These are phyloP conservation scores for Metallyticus violacea DNA, from an alignment of 2,888 invertebrate genomes.

Conservation along the genomic window DNA sequence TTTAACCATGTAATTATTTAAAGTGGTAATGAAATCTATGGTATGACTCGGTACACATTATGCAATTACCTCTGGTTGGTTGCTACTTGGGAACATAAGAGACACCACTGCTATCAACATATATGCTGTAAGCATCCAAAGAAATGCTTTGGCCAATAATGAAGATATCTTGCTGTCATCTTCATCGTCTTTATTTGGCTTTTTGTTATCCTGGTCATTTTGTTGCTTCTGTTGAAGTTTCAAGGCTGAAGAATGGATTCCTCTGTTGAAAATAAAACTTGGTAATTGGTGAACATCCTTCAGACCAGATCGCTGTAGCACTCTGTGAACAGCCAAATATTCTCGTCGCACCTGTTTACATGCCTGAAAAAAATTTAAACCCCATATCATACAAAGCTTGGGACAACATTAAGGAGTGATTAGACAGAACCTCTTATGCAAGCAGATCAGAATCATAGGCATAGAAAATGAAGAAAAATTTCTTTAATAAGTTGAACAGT, in stretches of 20 bases:
- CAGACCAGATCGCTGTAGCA: constrained; percentile 34
- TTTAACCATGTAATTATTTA: too few species aligned
- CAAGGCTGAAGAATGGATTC: constrained; percentile 28
- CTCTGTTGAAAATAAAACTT: constrained; percentile 23
- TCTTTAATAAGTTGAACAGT: too few species aligned
- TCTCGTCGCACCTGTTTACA: constrained; percentile 49
- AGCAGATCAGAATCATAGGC: too few species aligned
- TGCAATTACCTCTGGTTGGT: constrained; percentile 65
- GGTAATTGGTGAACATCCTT: constrained; percentile 37
- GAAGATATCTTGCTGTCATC: constrained; percentile 70
- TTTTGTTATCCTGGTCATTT: constrained; percentile 35
- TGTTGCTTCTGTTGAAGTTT: constrained; percentile 25
- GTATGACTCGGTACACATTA: too few species aligned
- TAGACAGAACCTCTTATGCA: too few species aligned
- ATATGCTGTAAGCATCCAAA: constrained; percentile 77
- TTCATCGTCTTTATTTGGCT: constrained; percentile 46
- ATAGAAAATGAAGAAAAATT: too few species aligned
- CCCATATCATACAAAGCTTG: too few species aligned
- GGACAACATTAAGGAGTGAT: too few species aligned
- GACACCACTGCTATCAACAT: constrained; percentile 71
- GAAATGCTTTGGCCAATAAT: constrained; percentile 68
- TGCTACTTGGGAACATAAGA: constrained; percentile 65
- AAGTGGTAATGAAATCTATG: too few species aligned
- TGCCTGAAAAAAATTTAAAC: constrained; percentile 40
- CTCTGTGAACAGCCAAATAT: constrained; percentile 53